A percentile compares a stretch with the other conserved stretches of the same genome.
These are phyloP conservation scores for Eurystomus glaucurus DNA, from an alignment of 2,797 vertebrate genomes.

Conservation along the genomic window DNA sequence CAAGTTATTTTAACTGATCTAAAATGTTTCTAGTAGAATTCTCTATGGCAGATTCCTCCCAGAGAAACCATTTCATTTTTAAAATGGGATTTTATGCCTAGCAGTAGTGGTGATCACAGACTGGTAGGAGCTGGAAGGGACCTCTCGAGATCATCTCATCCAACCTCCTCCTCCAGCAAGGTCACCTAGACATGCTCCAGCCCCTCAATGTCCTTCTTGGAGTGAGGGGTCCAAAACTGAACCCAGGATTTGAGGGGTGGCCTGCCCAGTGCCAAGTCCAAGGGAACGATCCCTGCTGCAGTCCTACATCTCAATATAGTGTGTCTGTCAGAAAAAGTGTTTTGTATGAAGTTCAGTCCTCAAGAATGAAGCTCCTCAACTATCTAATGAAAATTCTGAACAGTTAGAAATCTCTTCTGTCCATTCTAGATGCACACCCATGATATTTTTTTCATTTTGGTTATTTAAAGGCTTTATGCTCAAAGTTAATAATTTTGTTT, in stretches of 20 bases:
- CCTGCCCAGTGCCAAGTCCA: no score
- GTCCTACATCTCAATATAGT: no score
- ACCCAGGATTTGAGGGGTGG: no score
- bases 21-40: background rate
- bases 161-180: no score
- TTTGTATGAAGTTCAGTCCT: background rate
- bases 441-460: no score
- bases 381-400: background rate
- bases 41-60: background rate
- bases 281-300: no score
- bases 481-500: background rate
- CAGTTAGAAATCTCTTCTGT: background rate
- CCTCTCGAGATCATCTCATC: no score
- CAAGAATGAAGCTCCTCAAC: background rate
- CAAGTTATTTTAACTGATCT: background rate
- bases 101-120: background rate
- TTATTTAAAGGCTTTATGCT: background rate
- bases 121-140: no score
- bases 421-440: background rate
- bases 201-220: no score
- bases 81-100: background rate
- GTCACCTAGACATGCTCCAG: no score
- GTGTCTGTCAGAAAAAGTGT: background rate
- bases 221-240: no score
- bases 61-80: background rate